A percentile compares a stretch with the other conserved stretches of the same genome.
phyloP scores from a whole-genome alignment of 2,113 vertebrate species.

The Passer domesticus region DNA sequence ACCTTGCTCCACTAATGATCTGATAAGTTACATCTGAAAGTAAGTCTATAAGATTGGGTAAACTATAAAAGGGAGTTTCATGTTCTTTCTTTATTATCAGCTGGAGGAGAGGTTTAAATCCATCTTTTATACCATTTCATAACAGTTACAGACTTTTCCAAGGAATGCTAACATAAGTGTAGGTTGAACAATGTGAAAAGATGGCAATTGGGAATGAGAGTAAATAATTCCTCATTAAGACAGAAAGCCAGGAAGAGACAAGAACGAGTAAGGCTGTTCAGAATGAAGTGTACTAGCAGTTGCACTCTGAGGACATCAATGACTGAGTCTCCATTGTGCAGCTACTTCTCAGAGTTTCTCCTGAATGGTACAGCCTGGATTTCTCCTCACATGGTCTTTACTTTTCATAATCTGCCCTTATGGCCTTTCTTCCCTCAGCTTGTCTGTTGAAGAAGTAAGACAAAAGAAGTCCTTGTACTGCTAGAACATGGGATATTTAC shows the following conservation, averaged over 20 bases:
- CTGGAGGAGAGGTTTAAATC: neutral
- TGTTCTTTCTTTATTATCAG: neutral
- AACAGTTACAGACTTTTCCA: neutral
- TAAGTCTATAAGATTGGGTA: neutral
- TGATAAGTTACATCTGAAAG: neutral
- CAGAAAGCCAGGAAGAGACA: neutral
- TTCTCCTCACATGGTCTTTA: neutral
- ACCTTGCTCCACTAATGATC: neutral
- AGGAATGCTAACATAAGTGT: neutral
- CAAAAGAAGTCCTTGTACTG: neutral
- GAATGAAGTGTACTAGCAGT: neutral
- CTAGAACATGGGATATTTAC: neutral
- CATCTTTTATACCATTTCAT: neutral
- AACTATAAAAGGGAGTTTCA: neutral
- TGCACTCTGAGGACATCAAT: neutral
- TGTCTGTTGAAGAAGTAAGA: neutral
- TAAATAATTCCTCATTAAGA: neutral
- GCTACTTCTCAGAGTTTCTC: neutral
- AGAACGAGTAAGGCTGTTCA: neutral
- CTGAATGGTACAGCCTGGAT: neutral
- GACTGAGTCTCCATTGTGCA: neutral
- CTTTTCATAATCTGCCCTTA: neutral
- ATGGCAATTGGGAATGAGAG: neutral
- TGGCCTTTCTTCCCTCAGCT: neutral
- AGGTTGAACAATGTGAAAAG: neutral